phyloP scores from a whole-genome alignment of 1,140 invertebrate genomes.

The Diuraphis noxia region DNA sequence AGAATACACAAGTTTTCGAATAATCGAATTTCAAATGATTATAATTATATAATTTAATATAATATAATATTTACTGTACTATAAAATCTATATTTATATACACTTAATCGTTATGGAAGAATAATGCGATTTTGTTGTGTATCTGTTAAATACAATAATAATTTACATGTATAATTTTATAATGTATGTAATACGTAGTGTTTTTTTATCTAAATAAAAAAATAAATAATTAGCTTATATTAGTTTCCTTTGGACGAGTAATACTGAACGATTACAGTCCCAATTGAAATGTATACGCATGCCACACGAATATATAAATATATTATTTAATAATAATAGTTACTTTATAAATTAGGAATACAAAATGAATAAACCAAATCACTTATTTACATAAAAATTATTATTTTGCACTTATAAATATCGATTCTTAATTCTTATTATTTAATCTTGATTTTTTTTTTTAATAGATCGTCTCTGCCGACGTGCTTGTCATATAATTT shows the following conservation, averaged over 20 bases:
- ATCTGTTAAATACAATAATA: neutral
- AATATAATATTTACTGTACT: neutral
- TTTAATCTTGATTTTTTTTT: too few species aligned
- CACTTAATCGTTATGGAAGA: slow-evolving; percentile 32
- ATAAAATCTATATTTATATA: neutral
- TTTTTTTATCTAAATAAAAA: neutral
- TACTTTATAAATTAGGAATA: neutral
- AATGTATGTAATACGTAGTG: neutral
- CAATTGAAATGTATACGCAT: neutral
- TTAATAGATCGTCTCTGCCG: neutral
- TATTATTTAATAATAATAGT: neutral
- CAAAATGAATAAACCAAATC: neutral
- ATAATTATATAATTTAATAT: neutral
- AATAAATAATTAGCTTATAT: neutral
- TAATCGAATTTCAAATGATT: neutral
- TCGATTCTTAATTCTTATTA: neutral
- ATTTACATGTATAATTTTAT: neutral
- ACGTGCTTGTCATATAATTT: neutral
- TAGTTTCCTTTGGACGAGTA: neutral
- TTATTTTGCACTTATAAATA: neutral
- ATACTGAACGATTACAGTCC: neutral
- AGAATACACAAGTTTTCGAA: neutral
- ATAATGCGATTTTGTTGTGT: slow-evolving; percentile 30
- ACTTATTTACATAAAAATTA: neutral
- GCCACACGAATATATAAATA: neutral